A percentile compares a stretch with the other conserved stretches of the same genome.
Conservation (phyloP, 2,888 invertebrate species). For the Apeira syringaria region DNA sequence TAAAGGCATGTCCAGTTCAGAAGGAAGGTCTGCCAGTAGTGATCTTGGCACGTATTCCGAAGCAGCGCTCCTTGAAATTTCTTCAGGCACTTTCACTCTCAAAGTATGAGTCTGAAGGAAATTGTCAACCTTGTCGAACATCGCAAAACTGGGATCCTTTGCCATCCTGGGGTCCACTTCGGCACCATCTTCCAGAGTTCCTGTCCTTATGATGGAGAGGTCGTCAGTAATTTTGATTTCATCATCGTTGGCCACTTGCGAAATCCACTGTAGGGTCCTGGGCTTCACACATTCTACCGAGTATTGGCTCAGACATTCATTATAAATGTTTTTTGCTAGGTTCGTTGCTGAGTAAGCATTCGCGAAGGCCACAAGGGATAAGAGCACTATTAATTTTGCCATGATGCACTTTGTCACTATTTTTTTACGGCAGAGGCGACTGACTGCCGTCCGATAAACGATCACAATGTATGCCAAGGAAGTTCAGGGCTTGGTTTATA, state of each 20-base stretch:
- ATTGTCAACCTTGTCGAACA: slow-evolving; percentile 89
- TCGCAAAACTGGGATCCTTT: slow-evolving; percentile 80
- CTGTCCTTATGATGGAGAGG: slow-evolving; percentile 87
- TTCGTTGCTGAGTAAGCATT: slow-evolving; percentile 84
- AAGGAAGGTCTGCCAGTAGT: slow-evolving; percentile 85
- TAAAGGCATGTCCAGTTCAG: slow-evolving; percentile 88
- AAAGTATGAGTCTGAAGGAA: slow-evolving; percentile 91
- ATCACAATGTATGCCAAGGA: slow-evolving; percentile 78
- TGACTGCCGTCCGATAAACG: slow-evolving; percentile 67
- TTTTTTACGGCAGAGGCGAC: slow-evolving; percentile 67
- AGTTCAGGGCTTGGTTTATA: slow-evolving; percentile 80
- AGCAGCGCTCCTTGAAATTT: slow-evolving; percentile 80
- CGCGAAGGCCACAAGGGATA: slow-evolving; percentile 60
- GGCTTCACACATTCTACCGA: slow-evolving; percentile 90
- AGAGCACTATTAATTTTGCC: slow-evolving; percentile 70
- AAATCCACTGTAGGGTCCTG: slow-evolving; percentile 90
- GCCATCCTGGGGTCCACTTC: slow-evolving; percentile 73
- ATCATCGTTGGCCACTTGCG: slow-evolving; percentile 85
- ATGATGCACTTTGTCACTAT: slow-evolving; percentile 62
- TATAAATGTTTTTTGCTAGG: slow-evolving; percentile 86
- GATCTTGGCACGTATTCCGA: slow-evolving; percentile 86
- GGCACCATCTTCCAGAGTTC: slow-evolving; percentile 63
- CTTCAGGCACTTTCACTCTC: slow-evolving; percentile 89
- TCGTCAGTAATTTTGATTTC: slow-evolving; percentile 91
- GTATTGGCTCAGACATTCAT: slow-evolving; percentile 86